Percentiles rank a stretch among this genome's conserved stretches.
These are phyloP conservation scores for Trichechus manatus DNA, from an alignment of 2,113 vertebrate species.

Conservation along the genomic window DNA sequence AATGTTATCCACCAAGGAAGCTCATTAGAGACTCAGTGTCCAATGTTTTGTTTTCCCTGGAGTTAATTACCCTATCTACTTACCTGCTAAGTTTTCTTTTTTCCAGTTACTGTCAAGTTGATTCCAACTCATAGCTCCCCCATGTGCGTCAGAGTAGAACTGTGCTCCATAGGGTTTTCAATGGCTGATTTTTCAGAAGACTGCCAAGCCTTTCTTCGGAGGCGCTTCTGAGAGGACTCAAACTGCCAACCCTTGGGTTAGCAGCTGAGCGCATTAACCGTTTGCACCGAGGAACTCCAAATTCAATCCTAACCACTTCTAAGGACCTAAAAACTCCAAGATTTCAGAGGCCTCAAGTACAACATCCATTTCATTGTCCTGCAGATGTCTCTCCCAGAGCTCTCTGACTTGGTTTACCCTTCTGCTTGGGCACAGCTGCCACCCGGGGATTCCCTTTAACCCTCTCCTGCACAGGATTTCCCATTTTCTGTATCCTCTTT, in stretches of 20 bases:
- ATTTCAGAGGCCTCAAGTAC: neutral
- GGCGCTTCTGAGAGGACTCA: neutral
- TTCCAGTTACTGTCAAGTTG: neutral
- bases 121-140: too few species aligned
- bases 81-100: neutral
- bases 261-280: too few species aligned
- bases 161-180: neutral
- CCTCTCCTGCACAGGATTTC: neutral
- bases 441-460: neutral
- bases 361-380: rapidly evolving
- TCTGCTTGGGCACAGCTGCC: neutral
- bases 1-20: neutral
- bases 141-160: neutral
- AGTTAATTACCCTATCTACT: neutral
- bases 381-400: neutral
- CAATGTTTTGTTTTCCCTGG: too few species aligned
- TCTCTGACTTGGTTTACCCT: neutral
- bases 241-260: neutral
- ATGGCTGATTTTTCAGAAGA: neutral
- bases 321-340: neutral
- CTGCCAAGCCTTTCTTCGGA: too few species aligned
- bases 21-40: neutral
- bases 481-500: constrained; percentile 18
- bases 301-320: neutral
- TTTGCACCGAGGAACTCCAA: neutral